Conservation (phyloP, 1,140 invertebrate genomes). For the Spodoptera litura region DNA sequence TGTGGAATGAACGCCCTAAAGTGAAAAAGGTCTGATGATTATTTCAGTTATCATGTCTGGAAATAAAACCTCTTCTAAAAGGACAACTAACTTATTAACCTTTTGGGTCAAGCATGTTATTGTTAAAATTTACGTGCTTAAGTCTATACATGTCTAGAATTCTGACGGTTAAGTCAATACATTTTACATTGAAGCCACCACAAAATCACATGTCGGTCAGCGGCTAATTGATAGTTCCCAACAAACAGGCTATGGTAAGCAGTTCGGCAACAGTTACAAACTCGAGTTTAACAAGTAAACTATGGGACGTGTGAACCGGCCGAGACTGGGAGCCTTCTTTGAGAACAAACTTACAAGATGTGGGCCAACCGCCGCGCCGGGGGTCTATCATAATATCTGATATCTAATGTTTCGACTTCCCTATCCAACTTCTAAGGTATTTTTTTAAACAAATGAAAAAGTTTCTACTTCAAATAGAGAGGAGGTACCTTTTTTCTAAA, state of each 20-base stretch:
- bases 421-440: neutral
- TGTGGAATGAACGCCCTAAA: too few relatives aligned
- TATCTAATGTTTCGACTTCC: constrained; percentile 14
- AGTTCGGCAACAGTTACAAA: constrained; percentile 5
- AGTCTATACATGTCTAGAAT: too few relatives aligned
- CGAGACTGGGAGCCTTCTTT: neutral
- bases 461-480: neutral
- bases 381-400: constrained; percentile 33
- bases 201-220: constrained; percentile 3
- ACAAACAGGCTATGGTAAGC: constrained; percentile 33
- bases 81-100: too few relatives aligned
- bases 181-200: neutral
- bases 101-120: too few relatives aligned
- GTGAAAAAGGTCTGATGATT: too few relatives aligned
- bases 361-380: neutral
- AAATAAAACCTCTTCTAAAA: too few relatives aligned
- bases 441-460: neutral
- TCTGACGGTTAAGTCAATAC: too few relatives aligned
- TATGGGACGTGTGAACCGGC: constrained; percentile 15
- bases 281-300: constrained; percentile 5
- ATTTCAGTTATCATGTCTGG: too few relatives aligned
- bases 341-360: constrained; percentile 12
- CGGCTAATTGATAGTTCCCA: constrained; percentile 19
- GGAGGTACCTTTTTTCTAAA: neutral
- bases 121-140: too few relatives aligned